These are phyloP conservation scores for Hylaeus volcanicus DNA, from an alignment of 1,140 invertebrate species.

Conservation along the genomic window DNA sequence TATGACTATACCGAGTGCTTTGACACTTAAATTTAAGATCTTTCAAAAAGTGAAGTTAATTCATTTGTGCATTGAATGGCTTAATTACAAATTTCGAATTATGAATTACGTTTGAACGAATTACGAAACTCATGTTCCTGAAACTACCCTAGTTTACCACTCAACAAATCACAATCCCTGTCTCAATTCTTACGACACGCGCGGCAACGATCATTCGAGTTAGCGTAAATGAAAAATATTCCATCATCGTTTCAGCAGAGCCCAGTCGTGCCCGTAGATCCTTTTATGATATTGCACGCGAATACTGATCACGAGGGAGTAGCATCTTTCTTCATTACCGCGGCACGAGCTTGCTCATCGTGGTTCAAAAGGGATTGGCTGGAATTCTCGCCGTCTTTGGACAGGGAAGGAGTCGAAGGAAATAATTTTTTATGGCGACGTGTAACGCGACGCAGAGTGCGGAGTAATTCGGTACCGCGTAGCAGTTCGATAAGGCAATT, in stretches of 20 bases:
- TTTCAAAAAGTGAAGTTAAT: too few species aligned
- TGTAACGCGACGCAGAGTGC: conserved; percentile 45
- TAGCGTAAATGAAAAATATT: conserved; percentile 16
- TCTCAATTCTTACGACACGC: not conserved
- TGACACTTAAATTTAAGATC: too few species aligned
- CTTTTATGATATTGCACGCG: conserved; percentile 3
- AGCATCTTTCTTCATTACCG: conserved; percentile 31
- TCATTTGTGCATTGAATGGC: too few species aligned
- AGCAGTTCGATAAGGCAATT: conserved; percentile 65
- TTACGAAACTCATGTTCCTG: too few species aligned
- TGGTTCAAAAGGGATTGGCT: not conserved
- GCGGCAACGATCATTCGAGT: conserved; percentile 6
- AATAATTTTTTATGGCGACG: conserved; percentile 41
- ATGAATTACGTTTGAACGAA: too few species aligned
- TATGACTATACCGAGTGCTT: too few species aligned
- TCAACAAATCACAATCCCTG: too few species aligned
- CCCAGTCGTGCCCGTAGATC: too few species aligned
- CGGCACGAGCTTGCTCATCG: not conserved
- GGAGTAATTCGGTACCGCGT: conserved; percentile 37
- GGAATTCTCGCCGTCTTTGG: conserved; percentile 24
- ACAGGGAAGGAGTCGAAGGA: conserved; percentile 27
- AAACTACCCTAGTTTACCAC: too few species aligned
- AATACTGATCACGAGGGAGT: conserved; percentile 9
- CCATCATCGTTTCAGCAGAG: not conserved
- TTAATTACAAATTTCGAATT: too few species aligned